Conservation (phyloP, 2,888 invertebrate species). For the Anaspis maculata region DNA sequence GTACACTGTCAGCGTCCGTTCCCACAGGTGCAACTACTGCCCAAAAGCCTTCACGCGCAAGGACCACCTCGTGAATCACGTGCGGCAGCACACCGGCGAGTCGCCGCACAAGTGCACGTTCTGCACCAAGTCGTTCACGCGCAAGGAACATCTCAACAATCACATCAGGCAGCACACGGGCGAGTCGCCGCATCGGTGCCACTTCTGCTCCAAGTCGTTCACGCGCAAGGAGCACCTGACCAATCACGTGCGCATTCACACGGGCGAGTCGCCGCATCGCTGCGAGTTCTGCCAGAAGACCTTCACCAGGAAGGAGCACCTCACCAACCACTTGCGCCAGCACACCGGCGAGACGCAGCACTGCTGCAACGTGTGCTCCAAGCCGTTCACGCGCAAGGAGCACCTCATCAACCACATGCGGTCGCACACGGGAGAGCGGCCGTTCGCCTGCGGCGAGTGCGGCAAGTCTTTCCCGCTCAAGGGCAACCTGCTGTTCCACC, state of each 20-base stretch:
- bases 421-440: conserved; percentile 72
- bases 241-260: conserved; percentile 65
- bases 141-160: conserved; percentile 75
- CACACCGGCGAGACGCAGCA: conserved; percentile 65
- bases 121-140: conserved; percentile 70
- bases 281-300: conserved; percentile 81
- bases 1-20: too few species aligned
- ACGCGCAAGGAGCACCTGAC: conserved; percentile 81
- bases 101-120: conserved; percentile 69
- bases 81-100: conserved; percentile 60
- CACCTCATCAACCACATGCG: conserved; percentile 73
- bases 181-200: conserved; percentile 79
- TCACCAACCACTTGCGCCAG: conserved; percentile 64
- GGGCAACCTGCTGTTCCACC: conserved; percentile 75
- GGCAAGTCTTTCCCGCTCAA: conserved; percentile 81
- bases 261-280: conserved; percentile 63
- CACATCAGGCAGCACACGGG: conserved; percentile 83
- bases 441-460: conserved; percentile 76
- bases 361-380: conserved; percentile 68
- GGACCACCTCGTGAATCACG: conserved; percentile 71
- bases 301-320: conserved; percentile 76
- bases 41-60: conserved; percentile 80
- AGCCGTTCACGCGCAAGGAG: conserved; percentile 72
- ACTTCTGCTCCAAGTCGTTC: conserved; percentile 77
- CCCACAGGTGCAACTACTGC: conserved; percentile 77